Conservation (phyloP, 1,140 invertebrate species). For the Drosophila rufa region DNA sequence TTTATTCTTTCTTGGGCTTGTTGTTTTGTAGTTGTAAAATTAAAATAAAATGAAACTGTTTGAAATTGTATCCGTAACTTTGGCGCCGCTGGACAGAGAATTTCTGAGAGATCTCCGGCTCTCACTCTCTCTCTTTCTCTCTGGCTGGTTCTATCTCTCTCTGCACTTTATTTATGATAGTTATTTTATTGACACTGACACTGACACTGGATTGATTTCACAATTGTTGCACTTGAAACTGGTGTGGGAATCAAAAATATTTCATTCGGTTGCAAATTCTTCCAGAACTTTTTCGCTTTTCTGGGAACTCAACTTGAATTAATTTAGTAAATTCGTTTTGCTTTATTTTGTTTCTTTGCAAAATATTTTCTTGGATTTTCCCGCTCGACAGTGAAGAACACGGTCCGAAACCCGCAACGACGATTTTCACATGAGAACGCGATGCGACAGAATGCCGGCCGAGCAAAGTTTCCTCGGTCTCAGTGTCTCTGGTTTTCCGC, state of each 20-base stretch:
- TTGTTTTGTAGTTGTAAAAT: conserved; percentile 33
- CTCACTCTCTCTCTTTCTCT: conserved; percentile 8
- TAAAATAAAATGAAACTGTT: conserved; percentile 61
- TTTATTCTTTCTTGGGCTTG: conserved; percentile 38
- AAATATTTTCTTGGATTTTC: conserved; percentile 33
- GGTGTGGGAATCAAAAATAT: conserved; percentile 9
- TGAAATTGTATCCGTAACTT: conserved; percentile 73
- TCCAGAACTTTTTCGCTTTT: conserved; percentile 24
- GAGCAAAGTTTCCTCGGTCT: conserved; percentile 49
- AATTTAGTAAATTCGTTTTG: conserved; percentile 9
- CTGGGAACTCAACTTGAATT: conserved; percentile 24
- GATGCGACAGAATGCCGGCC: conserved; percentile 79
- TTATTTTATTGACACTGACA: conserved; percentile 23
- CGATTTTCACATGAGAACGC: conserved; percentile 80
- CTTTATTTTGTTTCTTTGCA: conserved; percentile 7
- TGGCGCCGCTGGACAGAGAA: conserved; percentile 45
- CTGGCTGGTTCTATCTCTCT: conserved; percentile 23
- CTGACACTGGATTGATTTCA: conserved; percentile 40
- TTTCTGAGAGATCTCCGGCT: conserved; percentile 26
- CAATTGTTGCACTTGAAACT: conserved; percentile 58
- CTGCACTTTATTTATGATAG: conserved; percentile 10
- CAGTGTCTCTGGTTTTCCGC: conserved; percentile 49
- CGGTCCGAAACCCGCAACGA: conserved; percentile 55
- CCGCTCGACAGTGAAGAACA: conserved; percentile 36
- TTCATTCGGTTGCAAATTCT: conserved; percentile 21